Evolutionary conservation across 2,888 invertebrate genomes (phyloP), one percentile per base, ranked within the genome.

Genomic region (Hemistola chrysoprasaria): DNA sequence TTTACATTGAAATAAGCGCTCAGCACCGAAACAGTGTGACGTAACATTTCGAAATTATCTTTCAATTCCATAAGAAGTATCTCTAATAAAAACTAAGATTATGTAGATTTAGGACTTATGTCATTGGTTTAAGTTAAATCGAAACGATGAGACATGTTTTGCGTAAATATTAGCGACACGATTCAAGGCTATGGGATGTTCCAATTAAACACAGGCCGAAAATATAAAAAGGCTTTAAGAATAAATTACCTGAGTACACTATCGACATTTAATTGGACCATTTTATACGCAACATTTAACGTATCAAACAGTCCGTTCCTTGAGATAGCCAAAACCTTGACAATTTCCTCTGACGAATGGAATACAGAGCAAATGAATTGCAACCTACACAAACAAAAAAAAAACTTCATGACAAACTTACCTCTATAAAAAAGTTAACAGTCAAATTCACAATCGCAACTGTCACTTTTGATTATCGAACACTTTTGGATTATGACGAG

Each of bases 101-200:
- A 4, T 16, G 16, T 16, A 16, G 16, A 16, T 40, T 47, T 52
- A 37, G 55, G 47, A 49, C 62, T 75, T 75, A 72, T 73, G 69
- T 77, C 71, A 75, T 66, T 66, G 62, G 56, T 59, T 42, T 53
- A 63, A 57, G 57, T 60, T 63, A 60, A 59, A 68, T 64, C 57
- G 53, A 56, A 61, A 46, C 62, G 40, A 46, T 51, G 56, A 65
- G 56, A 50, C 59, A 53, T 40, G 39, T 29, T 45, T 74, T 74
- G 62, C 69, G 72, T 72, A 73, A 77, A 77, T 70, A 77, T 77
- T 74, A 63, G 76, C 72, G 75, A 73, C 75, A 65, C 16, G 16
- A 60, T 31, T 64, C 78, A 76, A 78, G 78, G 79, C 48, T n/a
- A n/a, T n/a, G n/a, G n/a, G n/a, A n/a, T 74, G 72, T 70, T 62